Evolutionary conservation across 2,797 vertebrate species (phyloP).

Genomic region (Podarcis lilfordi): DNA sequence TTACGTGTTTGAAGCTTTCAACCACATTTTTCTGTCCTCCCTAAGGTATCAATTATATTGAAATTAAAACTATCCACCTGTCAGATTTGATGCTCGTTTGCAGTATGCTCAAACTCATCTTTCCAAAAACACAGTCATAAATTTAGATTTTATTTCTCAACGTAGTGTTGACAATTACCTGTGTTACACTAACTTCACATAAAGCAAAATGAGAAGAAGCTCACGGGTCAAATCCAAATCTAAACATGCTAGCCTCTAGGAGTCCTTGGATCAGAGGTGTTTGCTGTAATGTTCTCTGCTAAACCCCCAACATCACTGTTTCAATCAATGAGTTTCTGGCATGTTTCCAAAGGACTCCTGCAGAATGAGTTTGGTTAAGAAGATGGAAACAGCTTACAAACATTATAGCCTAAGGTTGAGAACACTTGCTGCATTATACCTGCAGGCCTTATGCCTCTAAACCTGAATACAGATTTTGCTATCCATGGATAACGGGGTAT

Average conservation of each 20-base stretch:
- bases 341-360: constrained; percentile 26
- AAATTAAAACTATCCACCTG: constrained; percentile 60
- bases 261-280: not conserved
- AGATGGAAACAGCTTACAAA: constrained; percentile 32
- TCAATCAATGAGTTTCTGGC: constrained; percentile 22
- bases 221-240: not conserved
- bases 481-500: not conserved
- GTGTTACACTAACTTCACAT: constrained; percentile 20
- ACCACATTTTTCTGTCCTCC: constrained; percentile 38
- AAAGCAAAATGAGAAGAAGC: constrained; percentile 12
- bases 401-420: not conserved
- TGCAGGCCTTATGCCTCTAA: not conserved
- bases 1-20: constrained; percentile 20
- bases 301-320: constrained; percentile 15
- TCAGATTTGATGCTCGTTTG: constrained; percentile 39
- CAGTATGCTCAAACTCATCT: constrained; percentile 7
- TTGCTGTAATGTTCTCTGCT: not conserved
- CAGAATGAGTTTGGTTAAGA: constrained; percentile 37
- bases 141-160: constrained; percentile 38
- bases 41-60: constrained; percentile 51
- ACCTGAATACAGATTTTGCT: not conserved
- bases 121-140: not conserved
- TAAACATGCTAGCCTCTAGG: not conserved
- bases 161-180: constrained; percentile 41
- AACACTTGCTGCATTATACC: constrained; percentile 19